Evolutionary conservation across 2,113 vertebrate species (phyloP), one percentile per base, ranked within the genome.

Genomic region (Lepidothrix coronata): DNA sequence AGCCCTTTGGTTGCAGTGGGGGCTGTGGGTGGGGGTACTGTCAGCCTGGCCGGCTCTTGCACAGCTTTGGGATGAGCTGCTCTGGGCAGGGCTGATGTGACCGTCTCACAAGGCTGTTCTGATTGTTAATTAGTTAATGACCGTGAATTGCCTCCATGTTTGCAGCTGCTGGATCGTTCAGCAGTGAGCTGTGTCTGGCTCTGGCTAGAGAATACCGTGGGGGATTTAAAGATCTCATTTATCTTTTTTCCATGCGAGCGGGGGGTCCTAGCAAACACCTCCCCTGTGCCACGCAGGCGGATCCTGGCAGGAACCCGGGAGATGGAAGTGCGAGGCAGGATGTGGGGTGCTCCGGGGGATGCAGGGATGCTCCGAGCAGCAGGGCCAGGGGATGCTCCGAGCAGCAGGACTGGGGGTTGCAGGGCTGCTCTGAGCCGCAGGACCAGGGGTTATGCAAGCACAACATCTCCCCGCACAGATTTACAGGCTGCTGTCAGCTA

Each of bases 91-190:
- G 65, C 37, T 61, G 71, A 87, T 11, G 83, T 8, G 73, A 20
- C 48, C 1, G 2, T 33, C 94, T 90, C 91, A 48, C 1, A 37
- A 30, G 43, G 75, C 82, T 73, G 74, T 24, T 88, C 80, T 63
- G 92, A 75, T 49, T 58, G 66, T 74, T 95, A 87, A 95, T 96
- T 82, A 94, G 66, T 78, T 94, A 94, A 95, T 82, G 93, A 89
- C 87, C 78, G 8, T 89, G 67, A 95, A 88, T 49, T n/a, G 90
- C 77, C 80, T 86, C 88, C 76, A 7, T 73, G 91, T 73, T 95
- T 63, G 85, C 48, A 70, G 57, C 76, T 68, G 5, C 77, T 44
- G 91, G 81, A 44, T 91, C n/a, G 11, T 67, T 68, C 81, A 43
- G 84, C 85, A 51, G 74, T 55, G n/a, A 15, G 81, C 91, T 79